Percentiles rank a stretch among this genome's conserved stretches.
Evolutionary conservation across 2,888 invertebrate species (phyloP).

Genomic region (Agrenia bidenticulata): DNA sequence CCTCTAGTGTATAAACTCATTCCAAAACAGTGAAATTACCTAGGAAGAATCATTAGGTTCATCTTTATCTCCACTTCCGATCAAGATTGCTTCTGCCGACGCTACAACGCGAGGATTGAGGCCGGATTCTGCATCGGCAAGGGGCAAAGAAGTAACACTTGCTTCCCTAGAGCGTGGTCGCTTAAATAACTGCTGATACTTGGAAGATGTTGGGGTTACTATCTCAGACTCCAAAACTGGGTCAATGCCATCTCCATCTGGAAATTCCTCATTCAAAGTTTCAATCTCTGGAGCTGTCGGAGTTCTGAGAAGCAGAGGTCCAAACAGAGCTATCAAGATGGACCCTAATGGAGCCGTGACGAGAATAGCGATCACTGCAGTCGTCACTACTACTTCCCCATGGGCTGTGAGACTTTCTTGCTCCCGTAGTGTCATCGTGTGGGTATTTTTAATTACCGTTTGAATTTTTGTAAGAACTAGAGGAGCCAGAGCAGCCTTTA

Average conservation of each 20-base stretch:
- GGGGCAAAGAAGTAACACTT: too few species aligned
- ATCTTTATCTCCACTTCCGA: too few species aligned
- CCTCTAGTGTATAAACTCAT: too few species aligned
- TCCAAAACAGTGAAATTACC: too few species aligned
- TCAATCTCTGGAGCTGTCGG: constrained; percentile 19
- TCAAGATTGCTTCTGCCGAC: too few species aligned
- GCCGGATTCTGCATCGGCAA: too few species aligned
- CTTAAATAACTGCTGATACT: too few species aligned
- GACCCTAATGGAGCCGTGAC: constrained; percentile 49
- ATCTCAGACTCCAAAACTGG: neutral
- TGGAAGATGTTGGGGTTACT: too few species aligned
- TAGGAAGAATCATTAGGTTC: too few species aligned
- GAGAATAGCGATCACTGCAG: constrained; percentile 46
- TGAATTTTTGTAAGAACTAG: constrained; percentile 40
- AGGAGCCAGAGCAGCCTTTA: constrained; percentile 45
- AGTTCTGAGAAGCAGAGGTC: constrained; percentile 27
- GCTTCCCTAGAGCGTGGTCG: too few species aligned
- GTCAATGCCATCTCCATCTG: constrained; percentile 37
- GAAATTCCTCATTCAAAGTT: constrained; percentile 32
- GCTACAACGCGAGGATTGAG: too few species aligned
- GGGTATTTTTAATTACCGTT: neutral
- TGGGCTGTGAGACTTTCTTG: neutral
- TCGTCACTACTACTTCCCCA: constrained; percentile 34
- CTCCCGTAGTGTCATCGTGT: neutral
- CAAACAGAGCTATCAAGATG: constrained; percentile 36